phyloP scores from a whole-genome alignment of 2,113 vertebrate species.

The Hypomesus transpacificus region DNA sequence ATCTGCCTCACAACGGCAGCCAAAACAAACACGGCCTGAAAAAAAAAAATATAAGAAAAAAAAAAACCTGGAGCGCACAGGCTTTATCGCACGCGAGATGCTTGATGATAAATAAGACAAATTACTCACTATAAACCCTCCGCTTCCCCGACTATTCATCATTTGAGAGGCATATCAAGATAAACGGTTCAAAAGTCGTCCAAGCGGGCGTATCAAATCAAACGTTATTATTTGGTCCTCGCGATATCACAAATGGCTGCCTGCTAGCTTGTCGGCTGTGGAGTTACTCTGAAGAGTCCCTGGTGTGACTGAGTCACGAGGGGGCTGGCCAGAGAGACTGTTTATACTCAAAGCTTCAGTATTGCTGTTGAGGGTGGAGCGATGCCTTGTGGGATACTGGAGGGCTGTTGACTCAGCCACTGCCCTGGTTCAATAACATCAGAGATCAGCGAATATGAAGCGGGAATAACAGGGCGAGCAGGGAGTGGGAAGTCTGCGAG shows the following conservation, averaged over 20 bases:
- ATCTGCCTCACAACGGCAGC: slow-evolving; percentile 32
- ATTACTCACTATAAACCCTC: slow-evolving; percentile 37
- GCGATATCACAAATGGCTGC: slow-evolving; percentile 27
- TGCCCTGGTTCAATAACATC: slow-evolving; percentile 45
- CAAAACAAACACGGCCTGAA: slow-evolving; percentile 47
- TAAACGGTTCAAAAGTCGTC: slow-evolving; percentile 10
- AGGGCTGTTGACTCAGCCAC: slow-evolving; percentile 48
- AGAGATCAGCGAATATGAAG: slow-evolving; percentile 37
- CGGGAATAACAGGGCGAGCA: slow-evolving; percentile 25
- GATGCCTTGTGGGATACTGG: slow-evolving; percentile 48
- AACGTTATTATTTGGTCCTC: neutral
- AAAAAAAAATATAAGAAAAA: neutral
- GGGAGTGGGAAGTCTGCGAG: neutral
- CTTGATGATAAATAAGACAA: slow-evolving; percentile 55
- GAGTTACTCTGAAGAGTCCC: slow-evolving; percentile 35
- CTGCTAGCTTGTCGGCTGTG: slow-evolving; percentile 20
- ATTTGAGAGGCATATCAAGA: slow-evolving; percentile 19
- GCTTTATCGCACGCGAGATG: slow-evolving; percentile 36
- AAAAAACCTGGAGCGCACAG: slow-evolving; percentile 6
- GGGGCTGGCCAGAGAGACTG: slow-evolving; percentile 19
- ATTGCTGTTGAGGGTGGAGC: slow-evolving; percentile 46
- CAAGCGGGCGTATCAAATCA: slow-evolving; percentile 2
- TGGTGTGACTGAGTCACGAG: neutral
- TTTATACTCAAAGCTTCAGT: slow-evolving; percentile 54
- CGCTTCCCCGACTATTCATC: slow-evolving; percentile 43